Percentiles rank a stretch among this genome's conserved stretches.
Evolutionary conservation across 2,113 vertebrate genomes (phyloP).

Genomic region (Ginglymostoma cirratum): DNA sequence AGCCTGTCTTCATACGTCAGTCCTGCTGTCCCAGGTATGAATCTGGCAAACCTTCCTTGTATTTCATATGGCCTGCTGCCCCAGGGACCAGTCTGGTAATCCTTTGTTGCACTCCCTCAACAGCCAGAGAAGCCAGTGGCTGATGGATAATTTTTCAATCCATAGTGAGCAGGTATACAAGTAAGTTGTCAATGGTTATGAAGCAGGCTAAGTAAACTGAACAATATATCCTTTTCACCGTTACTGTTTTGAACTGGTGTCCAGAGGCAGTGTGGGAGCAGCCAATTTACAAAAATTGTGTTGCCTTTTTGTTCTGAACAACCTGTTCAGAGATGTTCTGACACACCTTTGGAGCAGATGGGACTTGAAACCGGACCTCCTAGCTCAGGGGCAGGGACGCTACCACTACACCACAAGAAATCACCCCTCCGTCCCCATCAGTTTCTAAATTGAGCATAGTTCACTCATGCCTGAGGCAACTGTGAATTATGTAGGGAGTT

Average conservation of each 20-base stretch:
- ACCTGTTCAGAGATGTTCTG: no score
- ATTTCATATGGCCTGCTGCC: no score
- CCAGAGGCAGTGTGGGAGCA: background rate
- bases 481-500: background rate
- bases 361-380: no score
- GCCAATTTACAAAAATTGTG: background rate
- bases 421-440: background rate
- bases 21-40: no score
- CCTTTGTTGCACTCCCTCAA: no score
- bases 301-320: background rate
- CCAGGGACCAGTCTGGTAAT: no score
- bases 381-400: no score
- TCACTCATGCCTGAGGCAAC: background rate
- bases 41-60: no score
- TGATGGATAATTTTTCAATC: background rate
- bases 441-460: background rate
- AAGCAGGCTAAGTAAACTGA: background rate
- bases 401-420: no score
- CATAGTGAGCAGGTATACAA: background rate
- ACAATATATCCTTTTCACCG: background rate
- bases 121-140: no score
- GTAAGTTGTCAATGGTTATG: background rate
- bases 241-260: background rate
- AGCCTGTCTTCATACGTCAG: no score
- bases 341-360: no score